Conservation (phyloP, 2,113 vertebrate species). For the Dromas ardeola region DNA sequence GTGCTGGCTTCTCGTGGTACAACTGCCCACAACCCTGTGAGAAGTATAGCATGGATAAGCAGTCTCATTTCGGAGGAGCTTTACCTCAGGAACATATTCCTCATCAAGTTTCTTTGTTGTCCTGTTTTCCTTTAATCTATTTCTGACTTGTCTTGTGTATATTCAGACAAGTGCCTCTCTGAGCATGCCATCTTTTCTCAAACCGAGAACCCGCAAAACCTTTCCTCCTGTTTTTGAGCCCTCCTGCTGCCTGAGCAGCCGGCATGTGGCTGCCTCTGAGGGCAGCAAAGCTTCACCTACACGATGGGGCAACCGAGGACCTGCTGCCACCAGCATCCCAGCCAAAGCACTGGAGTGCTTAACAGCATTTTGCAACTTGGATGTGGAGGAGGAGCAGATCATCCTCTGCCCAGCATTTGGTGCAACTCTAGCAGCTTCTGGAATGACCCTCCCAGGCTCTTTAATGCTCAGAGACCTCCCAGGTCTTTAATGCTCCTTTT, state of each 20-base stretch:
- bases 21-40: not conserved
- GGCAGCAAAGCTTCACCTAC: not conserved
- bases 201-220: not conserved
- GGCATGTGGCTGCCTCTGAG: not conserved
- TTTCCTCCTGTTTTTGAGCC: not conserved
- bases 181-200: not conserved
- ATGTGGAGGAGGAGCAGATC: not conserved
- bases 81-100: not conserved
- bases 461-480: not conserved
- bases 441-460: not conserved
- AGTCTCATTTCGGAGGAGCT: not conserved
- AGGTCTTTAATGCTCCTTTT: slow-evolving; percentile 3
- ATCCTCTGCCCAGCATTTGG: not conserved
- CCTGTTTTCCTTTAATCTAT: not conserved
- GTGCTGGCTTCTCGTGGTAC: not conserved
- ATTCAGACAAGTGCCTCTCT: not conserved
- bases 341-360: not conserved
- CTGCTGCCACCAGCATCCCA: not conserved
- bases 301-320: not conserved
- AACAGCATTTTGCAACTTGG: not conserved
- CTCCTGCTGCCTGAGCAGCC: fast-evolving
- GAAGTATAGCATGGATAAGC: not conserved
- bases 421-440: not conserved
- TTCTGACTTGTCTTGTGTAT: not conserved
- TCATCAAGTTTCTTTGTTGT: not conserved